Evolutionary conservation across 2,797 vertebrate species (phyloP).

Genomic region (Myotis findleyi): DNA sequence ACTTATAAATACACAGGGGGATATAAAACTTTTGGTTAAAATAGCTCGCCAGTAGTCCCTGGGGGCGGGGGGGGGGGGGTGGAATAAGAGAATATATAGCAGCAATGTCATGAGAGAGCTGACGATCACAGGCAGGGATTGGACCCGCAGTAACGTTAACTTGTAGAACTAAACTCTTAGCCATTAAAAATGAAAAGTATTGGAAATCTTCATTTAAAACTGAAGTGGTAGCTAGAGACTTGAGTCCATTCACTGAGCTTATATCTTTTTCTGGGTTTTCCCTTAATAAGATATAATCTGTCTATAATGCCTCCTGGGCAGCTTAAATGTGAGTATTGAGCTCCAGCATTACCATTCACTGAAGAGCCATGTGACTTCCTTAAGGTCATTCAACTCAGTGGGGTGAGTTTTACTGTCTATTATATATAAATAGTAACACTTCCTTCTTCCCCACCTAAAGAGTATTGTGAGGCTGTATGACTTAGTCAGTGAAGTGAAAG

Average conservation of each 20-base stretch:
- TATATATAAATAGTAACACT: background rate
- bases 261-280: background rate
- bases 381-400: background rate
- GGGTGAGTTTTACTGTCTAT: background rate
- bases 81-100: background rate
- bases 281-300: background rate
- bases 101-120: too few relatives aligned
- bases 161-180: background rate
- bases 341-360: background rate
- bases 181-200: constrained; percentile 42
- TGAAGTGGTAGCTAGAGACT: constrained; percentile 42
- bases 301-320: background rate
- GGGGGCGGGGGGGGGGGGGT: background rate
- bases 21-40: background rate
- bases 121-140: background rate
- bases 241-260: background rate
- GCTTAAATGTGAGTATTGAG: background rate
- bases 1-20: background rate
- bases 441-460: background rate
- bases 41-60: background rate
- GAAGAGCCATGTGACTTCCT: background rate
- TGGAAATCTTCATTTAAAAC: constrained; percentile 37
- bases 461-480: background rate
- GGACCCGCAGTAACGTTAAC: background rate
- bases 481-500: background rate